phyloP scores from a whole-genome alignment of 1,140 invertebrate species.

The Drosophila punjabiensis region DNA sequence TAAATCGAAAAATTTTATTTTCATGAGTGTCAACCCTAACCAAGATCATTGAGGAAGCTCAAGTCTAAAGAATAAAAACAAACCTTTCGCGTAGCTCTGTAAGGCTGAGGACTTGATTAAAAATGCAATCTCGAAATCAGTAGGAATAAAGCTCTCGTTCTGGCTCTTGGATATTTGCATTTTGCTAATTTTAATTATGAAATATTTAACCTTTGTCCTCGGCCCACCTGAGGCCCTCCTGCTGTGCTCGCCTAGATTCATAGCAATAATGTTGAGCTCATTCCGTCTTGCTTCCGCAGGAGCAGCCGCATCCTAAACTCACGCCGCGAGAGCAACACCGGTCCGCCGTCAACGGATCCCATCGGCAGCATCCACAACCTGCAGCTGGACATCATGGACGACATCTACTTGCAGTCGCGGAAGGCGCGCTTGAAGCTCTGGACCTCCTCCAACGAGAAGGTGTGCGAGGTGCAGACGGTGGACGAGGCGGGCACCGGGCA shows the following conservation, averaged over 20 bases:
- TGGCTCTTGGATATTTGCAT: neutral
- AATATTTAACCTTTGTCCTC: neutral
- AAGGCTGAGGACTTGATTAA: neutral
- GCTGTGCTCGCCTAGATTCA: neutral
- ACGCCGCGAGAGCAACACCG: constrained; percentile 84
- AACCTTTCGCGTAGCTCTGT: too few relatives aligned
- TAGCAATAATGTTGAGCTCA: neutral
- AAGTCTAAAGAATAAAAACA: too few relatives aligned
- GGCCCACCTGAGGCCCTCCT: neutral
- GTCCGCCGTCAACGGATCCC: constrained; percentile 89
- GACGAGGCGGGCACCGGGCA: constrained; percentile 88
- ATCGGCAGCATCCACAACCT: constrained; percentile 92
- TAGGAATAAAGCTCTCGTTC: neutral
- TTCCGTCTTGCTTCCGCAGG: constrained; percentile 16
- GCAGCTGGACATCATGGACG: constrained; percentile 94
- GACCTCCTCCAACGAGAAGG: constrained; percentile 92
- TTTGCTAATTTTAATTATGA: neutral
- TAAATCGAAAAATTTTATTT: too few relatives aligned
- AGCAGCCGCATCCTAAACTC: constrained; percentile 76
- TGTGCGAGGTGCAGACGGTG: constrained; percentile 92
- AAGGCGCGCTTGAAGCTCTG: constrained; percentile 92
- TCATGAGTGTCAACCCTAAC: too few relatives aligned
- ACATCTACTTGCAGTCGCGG: constrained; percentile 91
- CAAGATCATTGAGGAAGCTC: too few relatives aligned
- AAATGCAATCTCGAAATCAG: neutral